Base-by-base conservation (phyloP, 1,140 invertebrate species). In the Carcinoscorpius rotundicauda region DNA sequence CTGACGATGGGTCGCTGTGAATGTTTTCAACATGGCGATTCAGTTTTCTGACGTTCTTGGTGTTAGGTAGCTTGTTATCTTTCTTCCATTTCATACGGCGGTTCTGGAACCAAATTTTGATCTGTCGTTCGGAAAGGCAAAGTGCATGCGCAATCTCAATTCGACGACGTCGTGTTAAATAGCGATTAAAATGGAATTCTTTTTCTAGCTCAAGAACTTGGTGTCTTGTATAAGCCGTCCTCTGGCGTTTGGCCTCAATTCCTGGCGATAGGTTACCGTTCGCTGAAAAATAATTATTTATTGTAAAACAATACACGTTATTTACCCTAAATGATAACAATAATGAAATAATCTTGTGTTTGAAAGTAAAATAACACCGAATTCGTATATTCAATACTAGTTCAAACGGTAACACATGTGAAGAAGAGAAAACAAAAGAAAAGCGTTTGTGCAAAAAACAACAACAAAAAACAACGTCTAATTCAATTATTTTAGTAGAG, bases 91-190 rank as follows among this genome's bases (percentile, higher is more conserved):
- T 97, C 93, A 97, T 97, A 63, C 87, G 70, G 61, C 71, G 64
- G 63, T 74, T 74, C 76, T 96, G 92, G 75, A 96, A 96, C 94
- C 94, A 97, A 74, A 97, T 97, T 83, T 98, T 98, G 73, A 97
- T 97, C 81, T 97, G 95, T 70, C 95, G 81, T 76, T 98, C 95
- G 51, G 91, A 93, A 67, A 97, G 81, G 74, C 92, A 91, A 75
- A 97, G 82, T 72, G 91, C 91, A 79, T 97, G 94, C 49, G 94
- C 95, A 75, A 98, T 97, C 81, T 98, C 95, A 80, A 98, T 97
- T 72, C 95, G 82, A 78, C 95, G 82, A 76, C 94, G 83, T 71
- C 95, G 83, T 55, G 94, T 97, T 76, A 98, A 84, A 81, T 98
- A 80, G 72, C 91, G 85, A 81, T 97, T 97, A 82, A 91, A 96